These are phyloP conservation scores for Anableps anableps DNA, from an alignment of 2,797 vertebrate genomes.

Conservation along the genomic window DNA sequence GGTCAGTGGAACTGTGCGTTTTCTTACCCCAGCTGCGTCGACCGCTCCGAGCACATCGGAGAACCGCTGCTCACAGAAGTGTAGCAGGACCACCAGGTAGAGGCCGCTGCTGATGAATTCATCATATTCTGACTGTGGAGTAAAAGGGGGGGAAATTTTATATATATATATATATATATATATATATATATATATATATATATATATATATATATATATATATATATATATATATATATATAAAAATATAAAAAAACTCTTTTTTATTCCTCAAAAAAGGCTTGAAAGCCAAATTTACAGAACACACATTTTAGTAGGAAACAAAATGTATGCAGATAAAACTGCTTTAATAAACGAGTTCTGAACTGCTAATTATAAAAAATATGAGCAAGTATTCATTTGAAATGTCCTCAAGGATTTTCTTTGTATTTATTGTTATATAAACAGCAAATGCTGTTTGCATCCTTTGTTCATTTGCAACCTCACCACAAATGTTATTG, in stretches of 20 bases:
- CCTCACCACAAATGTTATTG: neutral
- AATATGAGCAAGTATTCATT: neutral
- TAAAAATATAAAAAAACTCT: neutral
- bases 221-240: no score
- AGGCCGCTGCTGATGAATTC: slow-evolving; percentile 99
- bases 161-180: neutral
- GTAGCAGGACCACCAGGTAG: slow-evolving; percentile 95
- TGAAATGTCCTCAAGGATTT: neutral
- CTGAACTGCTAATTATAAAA: neutral
- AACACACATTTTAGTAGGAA: neutral
- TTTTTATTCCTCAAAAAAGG: no score
- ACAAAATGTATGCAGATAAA: neutral
- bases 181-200: no score
- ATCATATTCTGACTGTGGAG: slow-evolving; percentile 92
- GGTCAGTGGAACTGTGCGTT: neutral
- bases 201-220: no score
- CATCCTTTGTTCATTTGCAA: neutral
- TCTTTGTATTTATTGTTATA: neutral
- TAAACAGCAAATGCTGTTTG: neutral
- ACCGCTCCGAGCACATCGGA: slow-evolving; percentile 94
- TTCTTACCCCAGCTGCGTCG: slow-evolving; percentile 93
- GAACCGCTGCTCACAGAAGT: slow-evolving; percentile 97
- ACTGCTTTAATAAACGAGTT: neutral
- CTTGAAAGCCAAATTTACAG: neutral
- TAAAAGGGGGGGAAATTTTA: neutral